Percentiles rank a stretch among this genome's conserved stretches.
These are phyloP conservation scores for Pygmarrhopalites habei DNA, from an alignment of 1,140 invertebrate genomes.

Conservation along the genomic window DNA sequence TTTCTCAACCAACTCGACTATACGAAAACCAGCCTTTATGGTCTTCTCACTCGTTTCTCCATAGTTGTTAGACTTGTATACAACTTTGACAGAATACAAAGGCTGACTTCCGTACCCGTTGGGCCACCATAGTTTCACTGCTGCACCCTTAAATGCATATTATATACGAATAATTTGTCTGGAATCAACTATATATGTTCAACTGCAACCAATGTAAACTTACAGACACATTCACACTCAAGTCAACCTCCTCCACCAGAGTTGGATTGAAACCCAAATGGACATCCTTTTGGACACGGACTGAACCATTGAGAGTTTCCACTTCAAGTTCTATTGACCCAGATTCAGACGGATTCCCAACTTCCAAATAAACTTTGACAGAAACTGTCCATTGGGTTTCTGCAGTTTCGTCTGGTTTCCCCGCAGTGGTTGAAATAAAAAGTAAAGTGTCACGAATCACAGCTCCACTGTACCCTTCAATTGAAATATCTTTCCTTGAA, in stretches of 20 bases:
- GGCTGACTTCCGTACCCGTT: conserved; percentile 27
- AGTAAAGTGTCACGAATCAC: conserved; percentile 50
- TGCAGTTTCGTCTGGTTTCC: conserved; percentile 25
- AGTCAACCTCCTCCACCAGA: background rate
- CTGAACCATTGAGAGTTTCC: conserved; percentile 1
- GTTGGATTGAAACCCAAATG: background rate
- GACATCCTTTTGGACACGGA: background rate
- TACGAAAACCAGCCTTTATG: conserved; percentile 67
- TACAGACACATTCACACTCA: background rate
- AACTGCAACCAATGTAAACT: background rate
- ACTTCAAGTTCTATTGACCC: background rate
- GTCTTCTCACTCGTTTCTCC: background rate
- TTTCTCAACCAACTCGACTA: conserved; percentile 68
- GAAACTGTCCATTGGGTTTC: conserved; percentile 29
- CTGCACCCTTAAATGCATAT: background rate
- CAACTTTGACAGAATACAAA: conserved; percentile 18
- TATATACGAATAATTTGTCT: background rate
- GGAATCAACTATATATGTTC: background rate
- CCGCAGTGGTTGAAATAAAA: conserved; percentile 19
- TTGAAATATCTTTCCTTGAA: conserved; percentile 47
- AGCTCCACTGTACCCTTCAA: conserved; percentile 48
- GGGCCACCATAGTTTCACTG: conserved; percentile 35
- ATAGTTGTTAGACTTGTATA: background rate
- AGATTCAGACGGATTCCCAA: background rate
- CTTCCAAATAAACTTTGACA: conserved; percentile 31